Conservation (phyloP, 2,113 vertebrate genomes). For the Trachemys scripta region DNA sequence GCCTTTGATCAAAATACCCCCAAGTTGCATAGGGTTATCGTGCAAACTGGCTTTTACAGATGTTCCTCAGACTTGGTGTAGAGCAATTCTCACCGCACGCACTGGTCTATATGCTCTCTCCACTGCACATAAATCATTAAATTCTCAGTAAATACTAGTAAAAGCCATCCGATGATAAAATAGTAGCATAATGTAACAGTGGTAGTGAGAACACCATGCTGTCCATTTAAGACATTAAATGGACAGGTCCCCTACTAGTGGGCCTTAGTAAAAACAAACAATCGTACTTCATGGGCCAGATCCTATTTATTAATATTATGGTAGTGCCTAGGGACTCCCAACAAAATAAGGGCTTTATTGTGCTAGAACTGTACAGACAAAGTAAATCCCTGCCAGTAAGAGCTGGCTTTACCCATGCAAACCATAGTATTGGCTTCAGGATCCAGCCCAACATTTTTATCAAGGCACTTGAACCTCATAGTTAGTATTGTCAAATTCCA, state of each 20-base stretch:
- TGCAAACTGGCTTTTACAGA: background rate
- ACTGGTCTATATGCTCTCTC: constrained; percentile 21
- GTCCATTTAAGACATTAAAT: background rate
- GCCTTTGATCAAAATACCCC: background rate
- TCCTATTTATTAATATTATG: background rate
- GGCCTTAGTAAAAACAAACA: background rate
- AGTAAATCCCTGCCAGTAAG: background rate
- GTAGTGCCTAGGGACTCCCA: background rate
- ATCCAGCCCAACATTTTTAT: background rate
- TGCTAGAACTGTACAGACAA: background rate
- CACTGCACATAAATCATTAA: constrained; percentile 47
- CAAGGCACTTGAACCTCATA: background rate
- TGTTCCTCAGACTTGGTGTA: constrained; percentile 34
- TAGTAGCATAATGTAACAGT: background rate
- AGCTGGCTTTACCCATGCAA: background rate
- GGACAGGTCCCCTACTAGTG: background rate
- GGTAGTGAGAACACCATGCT: constrained; percentile 4
- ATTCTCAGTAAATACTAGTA: constrained; percentile 21
- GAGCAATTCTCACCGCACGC: constrained; percentile 37
- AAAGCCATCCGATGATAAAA: constrained; percentile 6
- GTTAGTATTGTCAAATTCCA: background rate
- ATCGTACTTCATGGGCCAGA: background rate
- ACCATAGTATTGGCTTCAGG: background rate
- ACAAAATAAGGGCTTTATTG: background rate
- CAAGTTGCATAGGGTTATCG: background rate